Conservation (phyloP, 2,113 vertebrate species). For the Dicrurus megarhynchus region DNA sequence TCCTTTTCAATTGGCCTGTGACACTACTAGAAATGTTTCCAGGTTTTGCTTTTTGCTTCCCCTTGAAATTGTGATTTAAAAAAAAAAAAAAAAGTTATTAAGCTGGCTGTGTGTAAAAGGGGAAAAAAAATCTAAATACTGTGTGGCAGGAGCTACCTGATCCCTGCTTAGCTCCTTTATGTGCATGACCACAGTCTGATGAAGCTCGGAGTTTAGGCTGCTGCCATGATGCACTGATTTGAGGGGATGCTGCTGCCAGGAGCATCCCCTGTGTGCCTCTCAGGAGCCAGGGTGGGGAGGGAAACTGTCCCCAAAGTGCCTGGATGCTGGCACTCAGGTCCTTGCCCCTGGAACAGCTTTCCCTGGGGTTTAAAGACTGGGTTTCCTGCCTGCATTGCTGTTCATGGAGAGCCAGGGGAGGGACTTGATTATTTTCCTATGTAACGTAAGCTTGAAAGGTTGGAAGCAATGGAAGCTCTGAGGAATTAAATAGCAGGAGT, state of each 20-base stretch:
- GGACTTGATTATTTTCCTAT: neutral
- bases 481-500: neutral
- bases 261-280: neutral
- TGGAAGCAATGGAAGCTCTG: neutral
- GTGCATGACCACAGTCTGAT: too few species aligned
- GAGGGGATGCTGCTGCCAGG: neutral
- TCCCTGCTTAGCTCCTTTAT: neutral
- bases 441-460: neutral
- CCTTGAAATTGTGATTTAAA: neutral
- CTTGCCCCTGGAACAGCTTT: neutral
- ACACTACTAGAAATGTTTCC: neutral
- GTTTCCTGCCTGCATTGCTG: neutral
- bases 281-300: neutral
- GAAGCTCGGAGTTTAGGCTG: neutral
- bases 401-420: neutral
- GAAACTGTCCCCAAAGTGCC: rapidly evolving
- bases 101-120: neutral
- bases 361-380: neutral
- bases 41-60: neutral
- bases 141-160: neutral
- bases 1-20: neutral
- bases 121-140: rapidly evolving
- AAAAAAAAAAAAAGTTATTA: too few species aligned
- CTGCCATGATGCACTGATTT: neutral
- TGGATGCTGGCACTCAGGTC: neutral